A percentile compares a stretch with the other conserved stretches of the same genome.
Conservation (phyloP, 1,140 invertebrate genomes). For the Platorchestia sp. region DNA sequence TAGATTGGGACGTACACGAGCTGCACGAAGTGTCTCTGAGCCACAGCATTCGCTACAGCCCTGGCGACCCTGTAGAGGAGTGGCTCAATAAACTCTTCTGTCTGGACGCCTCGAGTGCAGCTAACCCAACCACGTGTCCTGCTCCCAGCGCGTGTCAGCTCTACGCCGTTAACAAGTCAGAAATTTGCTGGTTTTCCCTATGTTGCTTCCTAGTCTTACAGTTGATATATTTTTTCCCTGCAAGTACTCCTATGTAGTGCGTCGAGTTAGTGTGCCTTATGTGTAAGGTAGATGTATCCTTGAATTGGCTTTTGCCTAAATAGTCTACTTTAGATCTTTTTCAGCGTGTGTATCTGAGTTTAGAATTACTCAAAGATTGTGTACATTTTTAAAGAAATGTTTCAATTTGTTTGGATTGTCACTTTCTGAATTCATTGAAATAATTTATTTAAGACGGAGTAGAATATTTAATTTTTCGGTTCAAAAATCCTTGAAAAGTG, state of each 20-base stretch:
- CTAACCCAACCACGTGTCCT: constrained; percentile 83
- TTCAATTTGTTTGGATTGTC: not conserved
- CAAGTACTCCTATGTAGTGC: too few species aligned
- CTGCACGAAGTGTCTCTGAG: constrained; percentile 79
- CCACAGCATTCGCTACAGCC: constrained; percentile 95
- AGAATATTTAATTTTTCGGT: not conserved
- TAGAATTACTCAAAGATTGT: too few species aligned
- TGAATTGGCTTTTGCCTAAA: too few species aligned
- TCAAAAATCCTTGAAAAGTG: not conserved
- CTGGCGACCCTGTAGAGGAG: constrained; percentile 89
- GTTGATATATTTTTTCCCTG: too few species aligned
- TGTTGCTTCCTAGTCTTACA: too few species aligned
- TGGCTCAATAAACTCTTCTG: constrained; percentile 96
- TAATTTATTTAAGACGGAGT: too few species aligned
- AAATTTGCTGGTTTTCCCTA: not conserved
- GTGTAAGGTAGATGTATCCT: too few species aligned
- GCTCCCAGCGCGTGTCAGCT: constrained; percentile 90
- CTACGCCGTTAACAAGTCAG: constrained; percentile 82
- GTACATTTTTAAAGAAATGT: too few species aligned
- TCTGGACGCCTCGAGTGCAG: constrained; percentile 80
- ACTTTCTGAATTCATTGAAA: not conserved
- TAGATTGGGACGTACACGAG: constrained; percentile 38
- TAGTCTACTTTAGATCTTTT: too few species aligned
- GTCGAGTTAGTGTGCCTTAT: too few species aligned
- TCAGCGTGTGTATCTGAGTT: too few species aligned